Conservation (phyloP, 2,797 vertebrate species). For the Phoxinus dragarum region DNA sequence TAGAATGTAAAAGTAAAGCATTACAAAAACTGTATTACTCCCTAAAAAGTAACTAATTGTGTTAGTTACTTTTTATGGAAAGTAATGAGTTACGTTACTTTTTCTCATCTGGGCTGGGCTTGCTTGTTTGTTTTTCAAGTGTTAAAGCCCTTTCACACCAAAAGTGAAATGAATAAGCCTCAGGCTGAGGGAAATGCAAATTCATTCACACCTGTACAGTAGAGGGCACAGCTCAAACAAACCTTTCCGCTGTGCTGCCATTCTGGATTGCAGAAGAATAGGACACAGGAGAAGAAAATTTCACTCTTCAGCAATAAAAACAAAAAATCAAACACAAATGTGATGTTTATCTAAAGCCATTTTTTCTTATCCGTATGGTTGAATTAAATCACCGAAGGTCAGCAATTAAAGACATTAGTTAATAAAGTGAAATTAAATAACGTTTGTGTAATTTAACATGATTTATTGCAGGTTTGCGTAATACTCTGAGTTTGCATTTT, state of each 20-base stretch:
- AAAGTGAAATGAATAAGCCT: not conserved
- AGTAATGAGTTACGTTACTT: not conserved
- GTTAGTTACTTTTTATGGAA: not conserved
- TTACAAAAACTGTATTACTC: not conserved
- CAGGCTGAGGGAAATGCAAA: not conserved
- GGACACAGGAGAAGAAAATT: not conserved
- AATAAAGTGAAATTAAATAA: not conserved
- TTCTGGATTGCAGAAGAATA: constrained; percentile 3
- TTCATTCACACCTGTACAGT: constrained; percentile 2
- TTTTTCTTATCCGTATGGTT: not conserved
- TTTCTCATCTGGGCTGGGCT: not conserved
- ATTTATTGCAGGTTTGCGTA: not conserved
- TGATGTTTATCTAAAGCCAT: not conserved
- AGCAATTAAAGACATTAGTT: not conserved
- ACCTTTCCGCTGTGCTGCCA: not conserved
- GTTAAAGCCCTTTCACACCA: not conserved
- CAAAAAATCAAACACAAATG: not conserved
- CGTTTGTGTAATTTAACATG: not conserved
- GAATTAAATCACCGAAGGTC: not conserved
- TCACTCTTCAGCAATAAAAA: not conserved
- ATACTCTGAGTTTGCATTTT: not conserved
- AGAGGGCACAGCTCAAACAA: constrained; percentile 4
- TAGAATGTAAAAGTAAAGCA: too few relatives aligned
- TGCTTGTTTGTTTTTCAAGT: not conserved
- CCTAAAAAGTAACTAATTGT: not conserved